A percentile compares a stretch with the other conserved stretches of the same genome.
phyloP scores from a whole-genome alignment of 2,797 vertebrate genomes.

The Sebastes hubbsi region DNA sequence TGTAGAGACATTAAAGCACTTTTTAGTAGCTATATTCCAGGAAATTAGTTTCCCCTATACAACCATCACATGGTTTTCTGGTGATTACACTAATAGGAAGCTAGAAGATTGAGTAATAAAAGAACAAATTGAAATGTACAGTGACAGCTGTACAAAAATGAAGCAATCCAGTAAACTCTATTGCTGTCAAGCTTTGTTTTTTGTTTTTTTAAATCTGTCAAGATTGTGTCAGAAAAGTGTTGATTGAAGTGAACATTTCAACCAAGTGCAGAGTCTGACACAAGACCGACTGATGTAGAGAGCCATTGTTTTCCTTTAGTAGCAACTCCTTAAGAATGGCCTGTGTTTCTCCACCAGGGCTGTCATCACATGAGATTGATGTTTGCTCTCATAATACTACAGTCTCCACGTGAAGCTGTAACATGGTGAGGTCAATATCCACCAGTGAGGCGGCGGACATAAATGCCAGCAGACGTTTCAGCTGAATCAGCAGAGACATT shows the following conservation, averaged over 20 bases:
- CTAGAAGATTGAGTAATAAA: background rate
- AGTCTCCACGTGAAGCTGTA: slow-evolving; percentile 40
- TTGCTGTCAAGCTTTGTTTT: background rate
- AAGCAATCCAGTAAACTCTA: background rate
- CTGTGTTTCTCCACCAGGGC: slow-evolving; percentile 26
- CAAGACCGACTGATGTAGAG: background rate
- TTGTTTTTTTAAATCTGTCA: background rate
- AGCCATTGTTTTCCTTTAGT: background rate
- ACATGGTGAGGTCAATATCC: slow-evolving; percentile 58
- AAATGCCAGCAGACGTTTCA: slow-evolving; percentile 15
- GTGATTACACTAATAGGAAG: background rate
- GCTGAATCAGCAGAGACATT: slow-evolving; percentile 46
- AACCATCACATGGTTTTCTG: background rate
- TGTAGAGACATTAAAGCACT: background rate
- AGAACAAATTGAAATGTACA: background rate
- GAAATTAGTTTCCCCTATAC: background rate
- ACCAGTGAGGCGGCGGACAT: slow-evolving; percentile 9
- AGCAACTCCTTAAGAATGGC: background rate
- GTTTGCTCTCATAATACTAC: slow-evolving; percentile 48
- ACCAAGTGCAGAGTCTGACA: background rate
- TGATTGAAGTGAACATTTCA: background rate
- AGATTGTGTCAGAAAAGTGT: background rate
- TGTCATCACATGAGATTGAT: slow-evolving; percentile 59
- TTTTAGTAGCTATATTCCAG: background rate
- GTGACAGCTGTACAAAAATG: background rate